phyloP scores from a whole-genome alignment of 2,797 vertebrate genomes.

The Notolepis coatsorum region DNA sequence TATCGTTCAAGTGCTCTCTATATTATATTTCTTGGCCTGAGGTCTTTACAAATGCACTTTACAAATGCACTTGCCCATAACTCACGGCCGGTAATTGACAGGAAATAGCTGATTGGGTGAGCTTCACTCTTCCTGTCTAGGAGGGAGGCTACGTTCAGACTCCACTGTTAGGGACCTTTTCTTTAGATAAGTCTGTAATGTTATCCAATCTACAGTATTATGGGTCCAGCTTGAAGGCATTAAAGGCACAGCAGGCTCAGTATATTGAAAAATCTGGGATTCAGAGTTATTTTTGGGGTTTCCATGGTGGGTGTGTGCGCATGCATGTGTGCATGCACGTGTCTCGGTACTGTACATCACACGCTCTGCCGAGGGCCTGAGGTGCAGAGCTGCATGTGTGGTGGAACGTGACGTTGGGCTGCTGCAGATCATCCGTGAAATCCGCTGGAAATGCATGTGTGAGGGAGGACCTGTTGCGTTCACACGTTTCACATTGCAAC shows the following conservation, averaged over 20 bases:
- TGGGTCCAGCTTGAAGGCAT: not conserved
- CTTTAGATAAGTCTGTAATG: constrained; percentile 28
- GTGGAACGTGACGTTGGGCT: not conserved
- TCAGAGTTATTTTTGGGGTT: not conserved
- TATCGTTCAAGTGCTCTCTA: constrained; percentile 56
- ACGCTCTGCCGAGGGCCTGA: not conserved
- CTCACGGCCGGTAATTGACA: constrained; percentile 47
- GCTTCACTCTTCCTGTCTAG: constrained; percentile 47
- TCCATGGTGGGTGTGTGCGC: not conserved
- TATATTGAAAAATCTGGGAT: not conserved
- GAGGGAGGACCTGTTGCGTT: not conserved
- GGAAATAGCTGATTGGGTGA: constrained; percentile 57
- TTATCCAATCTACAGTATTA: constrained; percentile 4
- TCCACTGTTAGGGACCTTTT: constrained; percentile 30
- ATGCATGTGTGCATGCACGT: not conserved
- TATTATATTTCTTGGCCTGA: constrained; percentile 60
- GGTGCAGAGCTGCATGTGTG: not conserved
- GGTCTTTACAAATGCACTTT: constrained; percentile 39
- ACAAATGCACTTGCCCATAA: constrained; percentile 40
- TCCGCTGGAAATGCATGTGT: not conserved
- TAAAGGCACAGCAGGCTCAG: not conserved
- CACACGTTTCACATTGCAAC: not conserved
- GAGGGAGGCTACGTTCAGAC: constrained; percentile 40
- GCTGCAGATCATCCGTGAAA: not conserved
- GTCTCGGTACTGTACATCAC: not conserved